Evolutionary conservation across 1,140 invertebrate genomes (phyloP).

Genomic region (Anthonomus grandis): DNA sequence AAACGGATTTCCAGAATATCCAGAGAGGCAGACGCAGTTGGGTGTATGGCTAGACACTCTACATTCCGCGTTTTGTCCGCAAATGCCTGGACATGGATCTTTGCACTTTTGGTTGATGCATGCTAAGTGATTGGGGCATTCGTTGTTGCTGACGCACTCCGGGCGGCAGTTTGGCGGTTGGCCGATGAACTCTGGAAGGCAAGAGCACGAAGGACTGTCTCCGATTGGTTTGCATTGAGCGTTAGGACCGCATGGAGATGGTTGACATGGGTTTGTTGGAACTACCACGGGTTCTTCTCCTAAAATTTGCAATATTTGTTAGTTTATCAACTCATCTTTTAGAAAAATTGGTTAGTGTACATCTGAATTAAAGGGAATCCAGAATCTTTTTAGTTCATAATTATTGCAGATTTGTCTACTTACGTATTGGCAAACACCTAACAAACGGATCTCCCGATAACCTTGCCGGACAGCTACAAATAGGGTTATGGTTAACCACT

Average conservation of each 20-base stretch:
- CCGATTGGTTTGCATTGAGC: constrained; percentile 60
- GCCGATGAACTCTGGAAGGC: constrained; percentile 60
- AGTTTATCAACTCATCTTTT: neutral
- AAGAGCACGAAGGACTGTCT: constrained; percentile 62
- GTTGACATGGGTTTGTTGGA: constrained; percentile 59
- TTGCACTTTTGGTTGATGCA: constrained; percentile 67
- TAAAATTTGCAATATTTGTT: constrained; percentile 24
- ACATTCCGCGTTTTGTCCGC: constrained; percentile 58
- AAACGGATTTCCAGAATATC: constrained; percentile 62
- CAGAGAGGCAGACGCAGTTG: constrained; percentile 58
- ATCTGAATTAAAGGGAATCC: neutral
- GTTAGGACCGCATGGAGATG: constrained; percentile 70
- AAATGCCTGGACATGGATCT: constrained; percentile 62
- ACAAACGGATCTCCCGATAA: constrained; percentile 73
- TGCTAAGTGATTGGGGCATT: constrained; percentile 60
- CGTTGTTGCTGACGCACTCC: constrained; percentile 63
- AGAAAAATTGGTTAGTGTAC: no score
- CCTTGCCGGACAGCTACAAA: constrained; percentile 65
- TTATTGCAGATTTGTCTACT: constrained; percentile 14
- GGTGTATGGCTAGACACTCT: constrained; percentile 59
- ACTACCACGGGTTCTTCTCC: constrained; percentile 42
- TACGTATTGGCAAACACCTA: constrained; percentile 42
- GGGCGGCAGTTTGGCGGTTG: constrained; percentile 63
- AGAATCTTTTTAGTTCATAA: neutral
- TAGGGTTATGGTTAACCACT: constrained; percentile 73